These are phyloP conservation scores for Nyctereutes procyonoides DNA, from an alignment of 2,113 vertebrate species.

Conservation along the genomic window DNA sequence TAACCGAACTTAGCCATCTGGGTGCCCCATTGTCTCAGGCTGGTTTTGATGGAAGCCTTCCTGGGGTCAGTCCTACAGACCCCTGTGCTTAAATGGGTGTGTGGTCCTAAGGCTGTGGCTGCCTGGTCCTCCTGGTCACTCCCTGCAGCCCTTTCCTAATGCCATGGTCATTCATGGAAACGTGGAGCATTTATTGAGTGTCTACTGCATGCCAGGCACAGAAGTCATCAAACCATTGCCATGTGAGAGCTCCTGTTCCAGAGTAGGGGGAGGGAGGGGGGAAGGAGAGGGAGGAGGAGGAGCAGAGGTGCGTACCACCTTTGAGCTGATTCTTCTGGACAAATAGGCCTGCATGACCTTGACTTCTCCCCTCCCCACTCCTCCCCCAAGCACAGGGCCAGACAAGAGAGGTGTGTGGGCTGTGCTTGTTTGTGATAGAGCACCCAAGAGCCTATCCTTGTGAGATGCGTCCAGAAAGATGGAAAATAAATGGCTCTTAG, in stretches of 20 bases:
- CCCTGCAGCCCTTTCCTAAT: background rate
- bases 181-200: background rate
- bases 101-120: background rate
- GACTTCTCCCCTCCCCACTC: background rate
- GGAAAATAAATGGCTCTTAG: too few relatives aligned
- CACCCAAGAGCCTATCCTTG: background rate
- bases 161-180: background rate
- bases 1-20: too few relatives aligned
- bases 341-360: background rate
- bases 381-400: background rate
- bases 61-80: too few relatives aligned
- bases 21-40: too few relatives aligned
- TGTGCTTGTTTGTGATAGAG: background rate
- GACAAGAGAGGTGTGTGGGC: background rate
- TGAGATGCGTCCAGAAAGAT: too few relatives aligned
- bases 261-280: background rate
- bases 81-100: too few relatives aligned
- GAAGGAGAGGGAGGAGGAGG: background rate
- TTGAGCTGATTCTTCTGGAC: background rate
- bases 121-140: background rate
- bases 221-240: accelerated
- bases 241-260: background rate
- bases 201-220: accelerated
- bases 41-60: background rate
- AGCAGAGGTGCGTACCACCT: background rate